Evolutionary conservation across 2,113 vertebrate species (phyloP), one percentile per base, ranked within the genome.

Genomic region (Tapirus terrestris): DNA sequence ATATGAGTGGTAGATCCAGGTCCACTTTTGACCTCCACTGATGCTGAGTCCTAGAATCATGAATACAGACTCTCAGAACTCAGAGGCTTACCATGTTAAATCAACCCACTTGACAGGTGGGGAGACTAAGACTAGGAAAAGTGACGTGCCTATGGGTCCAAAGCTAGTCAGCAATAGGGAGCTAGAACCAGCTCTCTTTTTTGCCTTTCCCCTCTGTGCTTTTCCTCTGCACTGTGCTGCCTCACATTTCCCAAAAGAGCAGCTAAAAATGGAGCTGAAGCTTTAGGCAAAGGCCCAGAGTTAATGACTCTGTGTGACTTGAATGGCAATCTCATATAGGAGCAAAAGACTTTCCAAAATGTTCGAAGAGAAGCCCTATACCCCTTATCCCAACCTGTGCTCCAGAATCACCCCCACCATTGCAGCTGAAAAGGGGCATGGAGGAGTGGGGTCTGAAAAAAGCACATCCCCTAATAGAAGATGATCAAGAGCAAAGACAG

Each of bases 211-310:
- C 17, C 23, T 17, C 67, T 56, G 39, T 36, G 67, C 4, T 33
- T 60, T 75, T 77, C 51, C 43, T 85, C 91, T 76, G 58, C 10
- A 58, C 18, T 58, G 16, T 51, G 13, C 58, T 94, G 43, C 27
- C 67, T 72, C 43, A 27, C 0, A 53, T 80, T 39, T 68, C 33
- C 56, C 31, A 68, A 86, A 90, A 72, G 61, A 63, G n/a, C 6
- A 58, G 43, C 68, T 72, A 63, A 84, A 88, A 75, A 84, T 58
- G 48, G 51, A 88, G 45, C 77, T 67, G 29, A 91, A 72, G 87
- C 23, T 87, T 93, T 70, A 90, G 68, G 58, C 76, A 86, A 94
- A 84, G 73, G 10, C 58, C 45, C 48, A 76, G 96, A 93, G 76
- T 18, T 93, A 48, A 67, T 51, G 31, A 33, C 11, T 36, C 72